Evolutionary conservation across 2,797 vertebrate species (phyloP).

Genomic region (Eulemur rubriventer): DNA sequence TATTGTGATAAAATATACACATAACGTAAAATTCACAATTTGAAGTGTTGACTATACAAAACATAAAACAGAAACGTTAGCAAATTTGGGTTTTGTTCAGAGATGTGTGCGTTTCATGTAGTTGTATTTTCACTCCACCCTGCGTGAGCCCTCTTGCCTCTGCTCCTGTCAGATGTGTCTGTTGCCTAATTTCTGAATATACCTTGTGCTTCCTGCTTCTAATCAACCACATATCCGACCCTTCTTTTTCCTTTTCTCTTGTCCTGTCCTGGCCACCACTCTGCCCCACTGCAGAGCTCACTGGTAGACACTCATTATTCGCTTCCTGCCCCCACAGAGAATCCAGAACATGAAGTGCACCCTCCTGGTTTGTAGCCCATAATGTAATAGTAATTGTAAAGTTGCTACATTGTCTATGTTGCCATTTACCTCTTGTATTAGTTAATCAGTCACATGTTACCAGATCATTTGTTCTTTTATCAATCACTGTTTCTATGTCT

Average conservation of each 20-base stretch:
- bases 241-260: not conserved
- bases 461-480: not conserved
- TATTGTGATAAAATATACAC: not conserved
- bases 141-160: not conserved
- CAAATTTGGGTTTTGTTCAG: not conserved
- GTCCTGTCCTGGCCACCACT: too few relatives aligned
- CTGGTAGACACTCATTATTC: too few relatives aligned
- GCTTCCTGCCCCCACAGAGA: too few relatives aligned
- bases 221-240: accelerated
- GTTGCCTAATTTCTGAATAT: too few relatives aligned
- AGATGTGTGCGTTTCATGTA: not conserved
- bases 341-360: not conserved
- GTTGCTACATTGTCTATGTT: not conserved
- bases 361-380: too few relatives aligned
- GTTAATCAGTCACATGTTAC: too few relatives aligned
- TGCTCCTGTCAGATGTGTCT: not conserved
- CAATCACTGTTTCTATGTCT: not conserved
- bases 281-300: too few relatives aligned
- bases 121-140: not conserved
- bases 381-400: too few relatives aligned
- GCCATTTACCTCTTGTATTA: not conserved
- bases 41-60: not conserved
- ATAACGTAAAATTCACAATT: not conserved
- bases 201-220: not conserved
- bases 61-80: not conserved